Percentiles rank a stretch among this genome's conserved stretches.
These are phyloP conservation scores for Tenrec ecaudatus DNA, from an alignment of 2,113 vertebrate species.

Conservation along the genomic window DNA sequence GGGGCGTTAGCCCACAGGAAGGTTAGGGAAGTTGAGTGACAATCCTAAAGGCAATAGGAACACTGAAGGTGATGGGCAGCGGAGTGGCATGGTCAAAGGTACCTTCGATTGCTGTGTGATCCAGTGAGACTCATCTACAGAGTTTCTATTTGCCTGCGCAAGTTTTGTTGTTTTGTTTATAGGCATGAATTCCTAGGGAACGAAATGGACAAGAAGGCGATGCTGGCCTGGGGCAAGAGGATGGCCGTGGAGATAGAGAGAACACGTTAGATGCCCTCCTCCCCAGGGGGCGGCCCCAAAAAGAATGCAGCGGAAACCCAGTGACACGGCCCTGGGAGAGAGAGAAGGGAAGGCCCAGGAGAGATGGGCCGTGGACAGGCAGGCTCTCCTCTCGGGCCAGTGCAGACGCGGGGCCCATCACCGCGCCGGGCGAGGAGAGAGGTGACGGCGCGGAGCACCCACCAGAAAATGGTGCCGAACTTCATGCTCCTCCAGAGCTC, in stretches of 20 bases:
- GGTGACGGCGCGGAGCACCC: slow-evolving; percentile 53
- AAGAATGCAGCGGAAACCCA: not conserved
- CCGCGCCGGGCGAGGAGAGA: rapidly evolving
- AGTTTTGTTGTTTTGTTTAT: not conserved
- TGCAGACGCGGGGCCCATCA: not conserved
- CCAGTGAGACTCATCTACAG: not conserved
- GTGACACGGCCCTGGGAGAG: rapidly evolving
- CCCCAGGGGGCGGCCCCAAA: not conserved
- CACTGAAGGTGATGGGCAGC: not conserved
- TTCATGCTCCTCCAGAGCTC: slow-evolving; percentile 92
- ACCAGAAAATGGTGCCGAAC: slow-evolving; percentile 93
- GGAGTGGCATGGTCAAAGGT: not conserved
- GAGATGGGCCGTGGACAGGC: not conserved
- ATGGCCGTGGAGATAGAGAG: not conserved
- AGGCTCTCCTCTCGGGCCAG: not conserved
- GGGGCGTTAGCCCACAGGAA: rapidly evolving
- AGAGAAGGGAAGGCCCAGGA: not conserved
- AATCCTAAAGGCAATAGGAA: not conserved
- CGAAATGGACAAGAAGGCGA: not conserved
- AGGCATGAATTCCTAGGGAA: not conserved
- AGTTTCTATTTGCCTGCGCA: not conserved
- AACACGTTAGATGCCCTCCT: not conserved
- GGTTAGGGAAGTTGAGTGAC: not conserved
- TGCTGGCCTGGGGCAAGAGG: not conserved
- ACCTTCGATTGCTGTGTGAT: not conserved